Base-by-base conservation (phyloP, 2,888 invertebrate genomes). In the Meteorus cinctellus region DNA sequence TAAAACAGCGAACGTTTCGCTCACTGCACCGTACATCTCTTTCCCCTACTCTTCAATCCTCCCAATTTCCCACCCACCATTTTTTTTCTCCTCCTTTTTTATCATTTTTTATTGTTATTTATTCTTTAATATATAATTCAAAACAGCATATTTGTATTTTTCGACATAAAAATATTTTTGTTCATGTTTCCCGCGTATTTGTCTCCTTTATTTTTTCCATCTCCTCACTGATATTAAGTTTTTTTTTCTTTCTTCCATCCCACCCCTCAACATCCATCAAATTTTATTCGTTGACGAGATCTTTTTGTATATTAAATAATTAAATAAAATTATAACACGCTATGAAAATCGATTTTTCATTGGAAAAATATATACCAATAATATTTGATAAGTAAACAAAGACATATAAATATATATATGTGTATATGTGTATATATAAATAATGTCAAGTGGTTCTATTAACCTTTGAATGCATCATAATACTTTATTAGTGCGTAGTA, bases 1-100 rank as follows among this genome's bases (percentile, higher is more conserved):
- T 89, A 89, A 89, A 89, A 89, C 88, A 88, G 88, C 85, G 86
- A 76, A 45, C 68, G 51, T 76, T 72, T 55, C 68, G 72, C 72
- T 34, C 4, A 10, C 65, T 65, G 63, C 36, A 65, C 76, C 67
- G 72, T 76, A 68, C 72, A 73, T 67, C 67, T 60, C 76, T 67
- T 48, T 67, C 65, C 63, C 67, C 41, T 41, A 16, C 31, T 67
- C 41, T 66, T 74, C 72, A 55, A 59, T 29, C 41, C 62, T 59
- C 55, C 10, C 16, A 4, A 14, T 60, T 14, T 55, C 45, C 48
- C 73, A 36, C 73, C 14, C 73, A 72, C 62, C 66, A 55, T 75
- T 66, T 69, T 76, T 31, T 34, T 1, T 34, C 29, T 19, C 4
- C 6, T 55, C 14, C 1, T 72, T 72, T 51, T n/a, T 12, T 48